Evolutionary conservation across 2,113 vertebrate species (phyloP).

Genomic region (Dipodomys merriami): DNA sequence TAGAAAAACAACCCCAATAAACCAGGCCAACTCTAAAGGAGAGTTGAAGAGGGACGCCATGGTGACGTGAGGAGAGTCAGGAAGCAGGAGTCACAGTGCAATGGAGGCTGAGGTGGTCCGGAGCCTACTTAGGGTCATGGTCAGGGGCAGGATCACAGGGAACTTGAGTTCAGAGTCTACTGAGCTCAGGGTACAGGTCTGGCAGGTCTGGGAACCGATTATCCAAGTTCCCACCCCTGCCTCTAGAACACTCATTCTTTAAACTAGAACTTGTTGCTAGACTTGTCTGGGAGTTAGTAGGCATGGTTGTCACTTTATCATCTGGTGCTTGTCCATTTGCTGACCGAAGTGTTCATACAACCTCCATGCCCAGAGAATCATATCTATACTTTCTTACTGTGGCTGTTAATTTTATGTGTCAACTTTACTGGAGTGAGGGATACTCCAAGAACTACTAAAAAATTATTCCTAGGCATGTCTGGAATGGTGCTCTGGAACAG

Average conservation of each 20-base stretch:
- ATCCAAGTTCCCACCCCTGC: no score
- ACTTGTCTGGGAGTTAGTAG: neutral
- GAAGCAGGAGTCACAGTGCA: no score
- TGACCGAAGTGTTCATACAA: neutral
- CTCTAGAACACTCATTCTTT: neutral
- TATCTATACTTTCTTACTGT: neutral
- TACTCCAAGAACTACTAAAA: neutral
- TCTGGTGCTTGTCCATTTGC: neutral
- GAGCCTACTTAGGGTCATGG: no score
- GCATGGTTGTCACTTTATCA: neutral
- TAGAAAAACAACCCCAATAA: no score
- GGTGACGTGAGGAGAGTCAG: no score
- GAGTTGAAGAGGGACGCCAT: no score
- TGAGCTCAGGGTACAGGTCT: no score
- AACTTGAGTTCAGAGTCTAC: no score
- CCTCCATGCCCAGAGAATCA: neutral
- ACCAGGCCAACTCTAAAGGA: no score
- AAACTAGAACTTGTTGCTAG: neutral
- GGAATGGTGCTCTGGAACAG: neutral
- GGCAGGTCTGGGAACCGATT: no score
- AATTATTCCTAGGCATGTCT: neutral
- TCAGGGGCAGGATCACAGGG: no score
- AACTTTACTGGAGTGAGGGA: neutral
- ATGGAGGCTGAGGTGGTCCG: no score
- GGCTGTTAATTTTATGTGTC: neutral